Evolutionary conservation across 1,140 invertebrate genomes (phyloP).

Genomic region (Trinorchestia longiramus): DNA sequence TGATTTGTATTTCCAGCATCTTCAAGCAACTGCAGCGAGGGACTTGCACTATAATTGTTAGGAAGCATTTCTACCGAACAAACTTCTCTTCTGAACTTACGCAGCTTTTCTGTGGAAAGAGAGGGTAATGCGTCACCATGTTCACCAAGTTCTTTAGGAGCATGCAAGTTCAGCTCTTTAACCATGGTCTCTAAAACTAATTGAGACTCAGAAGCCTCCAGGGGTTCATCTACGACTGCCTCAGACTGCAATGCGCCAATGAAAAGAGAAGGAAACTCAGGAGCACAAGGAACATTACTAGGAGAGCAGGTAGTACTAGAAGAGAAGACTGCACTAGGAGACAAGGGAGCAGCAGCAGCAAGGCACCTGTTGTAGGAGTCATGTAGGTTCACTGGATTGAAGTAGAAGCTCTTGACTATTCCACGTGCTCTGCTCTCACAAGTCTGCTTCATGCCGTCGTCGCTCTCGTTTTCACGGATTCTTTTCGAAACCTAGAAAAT

Average conservation of each 20-base stretch:
- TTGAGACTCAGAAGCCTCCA: not conserved
- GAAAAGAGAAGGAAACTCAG: not conserved
- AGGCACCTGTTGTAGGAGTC: not conserved
- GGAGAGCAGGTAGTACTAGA: not conserved
- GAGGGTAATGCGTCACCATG: not conserved
- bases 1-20: not conserved
- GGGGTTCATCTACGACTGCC: not conserved
- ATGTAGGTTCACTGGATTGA: constrained; percentile 56
- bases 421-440: constrained; percentile 60
- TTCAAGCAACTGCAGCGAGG: not conserved
- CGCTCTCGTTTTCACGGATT: constrained; percentile 56
- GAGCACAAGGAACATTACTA: not conserved
- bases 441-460: constrained; percentile 60
- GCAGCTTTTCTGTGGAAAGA: not conserved
- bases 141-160: not conserved
- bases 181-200: not conserved
- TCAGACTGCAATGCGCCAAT: not conserved
- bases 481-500: constrained; percentile 57
- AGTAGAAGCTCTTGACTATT: constrained; percentile 61
- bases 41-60: not conserved
- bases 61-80: not conserved
- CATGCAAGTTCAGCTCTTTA: not conserved
- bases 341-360: not conserved
- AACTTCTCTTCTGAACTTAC: not conserved
- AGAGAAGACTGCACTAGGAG: not conserved